Conservation (phyloP, 64 coral and sea anemone species). For the Exaiptasia diaphana region DNA sequence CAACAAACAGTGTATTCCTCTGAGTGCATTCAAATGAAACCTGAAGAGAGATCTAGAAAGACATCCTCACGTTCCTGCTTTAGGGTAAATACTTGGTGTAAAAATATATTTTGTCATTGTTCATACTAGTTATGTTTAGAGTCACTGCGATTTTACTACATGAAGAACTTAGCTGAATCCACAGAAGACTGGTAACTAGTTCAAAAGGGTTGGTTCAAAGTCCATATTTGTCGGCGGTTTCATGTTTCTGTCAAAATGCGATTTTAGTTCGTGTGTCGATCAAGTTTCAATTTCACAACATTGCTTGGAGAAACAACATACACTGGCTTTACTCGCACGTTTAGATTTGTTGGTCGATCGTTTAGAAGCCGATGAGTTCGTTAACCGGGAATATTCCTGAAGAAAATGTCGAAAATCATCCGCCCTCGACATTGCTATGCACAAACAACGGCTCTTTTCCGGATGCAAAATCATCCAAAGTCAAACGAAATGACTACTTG, state of each 20-base stretch:
- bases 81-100: no score
- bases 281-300: neutral
- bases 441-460: neutral
- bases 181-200: neutral
- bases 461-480: neutral
- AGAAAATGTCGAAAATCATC: neutral
- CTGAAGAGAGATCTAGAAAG: no score
- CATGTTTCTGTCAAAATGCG: neutral
- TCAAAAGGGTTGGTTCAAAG: neutral
- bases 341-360: neutral
- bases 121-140: no score
- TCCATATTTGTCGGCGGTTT: neutral
- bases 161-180: neutral
- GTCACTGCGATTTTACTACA: no score
- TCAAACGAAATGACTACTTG: constrained; percentile 3
- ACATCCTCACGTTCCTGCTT: no score
- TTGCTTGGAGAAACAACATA: neutral
- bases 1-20: no score
- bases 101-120: no score
- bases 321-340: neutral
- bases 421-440: neutral
- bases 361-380: constrained; percentile 4
- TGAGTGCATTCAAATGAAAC: no score
- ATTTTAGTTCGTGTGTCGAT: no score
- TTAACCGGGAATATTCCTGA: neutral